A percentile compares a stretch with the other conserved stretches of the same genome.
Conservation (phyloP, 2,797 vertebrate species). For the Synanceia verrucosa region DNA sequence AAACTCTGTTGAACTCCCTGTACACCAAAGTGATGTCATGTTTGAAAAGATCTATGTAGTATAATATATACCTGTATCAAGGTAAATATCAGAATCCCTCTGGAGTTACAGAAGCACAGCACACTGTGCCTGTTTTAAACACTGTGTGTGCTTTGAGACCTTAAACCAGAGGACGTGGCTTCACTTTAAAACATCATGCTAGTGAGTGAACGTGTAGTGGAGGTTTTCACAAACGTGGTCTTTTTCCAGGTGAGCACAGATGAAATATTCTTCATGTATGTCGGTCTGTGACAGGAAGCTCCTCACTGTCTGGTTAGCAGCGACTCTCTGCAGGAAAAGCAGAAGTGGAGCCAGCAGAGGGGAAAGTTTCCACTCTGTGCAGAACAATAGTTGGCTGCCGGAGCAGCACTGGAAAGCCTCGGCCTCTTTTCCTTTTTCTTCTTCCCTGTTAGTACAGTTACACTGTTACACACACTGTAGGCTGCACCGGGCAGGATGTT, state of each 20-base stretch:
- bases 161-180: slow-evolving; percentile 34
- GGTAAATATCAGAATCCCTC: neutral
- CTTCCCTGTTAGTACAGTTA: slow-evolving; percentile 32
- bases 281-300: slow-evolving; percentile 24
- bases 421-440: neutral
- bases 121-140: neutral
- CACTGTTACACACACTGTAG: slow-evolving; percentile 11
- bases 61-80: too few species aligned
- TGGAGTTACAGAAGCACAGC: neutral
- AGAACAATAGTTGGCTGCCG: slow-evolving; percentile 72
- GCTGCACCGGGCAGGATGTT: neutral
- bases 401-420: slow-evolving; percentile 36
- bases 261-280: neutral
- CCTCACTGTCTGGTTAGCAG: neutral
- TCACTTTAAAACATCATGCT: neutral
- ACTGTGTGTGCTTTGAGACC: neutral
- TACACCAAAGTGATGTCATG: too few species aligned
- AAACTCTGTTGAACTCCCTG: too few species aligned
- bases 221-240: neutral
- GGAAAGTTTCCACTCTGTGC: slow-evolving; percentile 60
- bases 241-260: neutral
- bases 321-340: slow-evolving; percentile 41
- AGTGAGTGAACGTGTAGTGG: neutral
- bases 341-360: slow-evolving; percentile 48
- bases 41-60: too few species aligned